These are phyloP conservation scores for Zophobas atratus DNA, from an alignment of 1,140 invertebrate genomes.

Conservation along the genomic window DNA sequence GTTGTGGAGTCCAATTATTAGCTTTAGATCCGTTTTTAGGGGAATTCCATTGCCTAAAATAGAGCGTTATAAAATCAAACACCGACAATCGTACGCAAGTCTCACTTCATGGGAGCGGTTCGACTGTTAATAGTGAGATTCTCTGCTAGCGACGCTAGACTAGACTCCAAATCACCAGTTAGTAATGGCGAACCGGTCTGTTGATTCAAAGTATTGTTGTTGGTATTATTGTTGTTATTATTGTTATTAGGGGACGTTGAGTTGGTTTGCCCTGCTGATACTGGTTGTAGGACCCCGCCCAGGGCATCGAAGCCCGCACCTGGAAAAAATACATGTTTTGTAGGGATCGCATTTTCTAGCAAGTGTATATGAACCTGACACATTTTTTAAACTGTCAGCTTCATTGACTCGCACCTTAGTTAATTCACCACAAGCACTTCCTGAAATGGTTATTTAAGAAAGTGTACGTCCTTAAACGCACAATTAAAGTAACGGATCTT, in stretches of 20 bases:
- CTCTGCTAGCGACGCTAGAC: conserved; percentile 90
- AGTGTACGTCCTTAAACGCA: too few relatives aligned
- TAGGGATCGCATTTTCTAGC: neutral
- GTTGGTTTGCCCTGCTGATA: conserved; percentile 61
- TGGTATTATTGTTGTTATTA: conserved; percentile 57
- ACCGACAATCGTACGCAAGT: conserved; percentile 52
- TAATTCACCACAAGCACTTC: too few relatives aligned
- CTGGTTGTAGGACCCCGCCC: conserved; percentile 79
- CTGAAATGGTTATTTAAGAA: too few relatives aligned
- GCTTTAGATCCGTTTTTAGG: conserved; percentile 86
- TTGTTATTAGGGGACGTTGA: conserved; percentile 49
- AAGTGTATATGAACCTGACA: too few relatives aligned
- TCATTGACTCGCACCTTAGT: neutral
- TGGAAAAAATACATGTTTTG: conserved; percentile 29
- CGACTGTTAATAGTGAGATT: conserved; percentile 92
- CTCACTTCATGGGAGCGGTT: conserved; percentile 81
- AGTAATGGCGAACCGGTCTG: conserved; percentile 77
- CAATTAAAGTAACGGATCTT: too few relatives aligned
- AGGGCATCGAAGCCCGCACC: conserved; percentile 79
- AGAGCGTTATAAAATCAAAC: conserved; percentile 36
- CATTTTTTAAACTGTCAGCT: neutral
- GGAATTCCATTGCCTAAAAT: conserved; percentile 83
- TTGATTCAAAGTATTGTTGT: conserved; percentile 67
- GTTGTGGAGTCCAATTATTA: conserved; percentile 83
- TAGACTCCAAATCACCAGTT: conserved; percentile 93